These are phyloP conservation scores for Acanthosoma haemorrhoidale DNA, from an alignment of 2,888 invertebrate species.

Conservation along the genomic window DNA sequence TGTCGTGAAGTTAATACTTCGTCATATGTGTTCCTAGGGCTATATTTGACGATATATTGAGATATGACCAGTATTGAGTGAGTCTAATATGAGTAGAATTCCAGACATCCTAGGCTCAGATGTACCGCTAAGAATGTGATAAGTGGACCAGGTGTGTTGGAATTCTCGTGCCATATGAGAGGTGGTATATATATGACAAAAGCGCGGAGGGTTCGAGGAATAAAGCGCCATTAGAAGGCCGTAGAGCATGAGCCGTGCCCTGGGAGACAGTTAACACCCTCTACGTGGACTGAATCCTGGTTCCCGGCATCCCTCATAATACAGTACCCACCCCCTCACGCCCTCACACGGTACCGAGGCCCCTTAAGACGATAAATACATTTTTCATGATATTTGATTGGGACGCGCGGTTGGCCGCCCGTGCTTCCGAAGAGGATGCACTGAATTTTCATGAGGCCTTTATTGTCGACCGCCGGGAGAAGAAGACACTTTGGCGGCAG, in stretches of 20 bases:
- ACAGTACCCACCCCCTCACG: not conserved
- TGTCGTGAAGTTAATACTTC: no score
- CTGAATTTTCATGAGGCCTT: constrained; percentile 28
- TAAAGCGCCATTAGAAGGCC: constrained; percentile 5
- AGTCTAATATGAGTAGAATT: no score
- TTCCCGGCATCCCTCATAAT: constrained; percentile 21
- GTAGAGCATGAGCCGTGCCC: no score
- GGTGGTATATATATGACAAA: not conserved
- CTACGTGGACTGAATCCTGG: constrained; percentile 20
- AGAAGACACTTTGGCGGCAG: no score
- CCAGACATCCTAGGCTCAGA: no score
- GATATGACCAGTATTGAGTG: no score
- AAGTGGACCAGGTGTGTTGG: no score
- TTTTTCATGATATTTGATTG: constrained; percentile 32
- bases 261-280: constrained; percentile 20
- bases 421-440: constrained; percentile 5
- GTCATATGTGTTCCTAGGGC: no score
- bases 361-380: constrained; percentile 8
- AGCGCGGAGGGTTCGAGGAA: not conserved
- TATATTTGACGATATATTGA: no score
- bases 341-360: no score
- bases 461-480: constrained; percentile 15
- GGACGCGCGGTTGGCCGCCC: constrained; percentile 1
- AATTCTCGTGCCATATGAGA: not conserved
- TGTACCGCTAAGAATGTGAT: no score